Evolutionary conservation across 1,140 invertebrate genomes (phyloP), one percentile per base, ranked within the genome.

Genomic region (Euwallacea similis): DNA sequence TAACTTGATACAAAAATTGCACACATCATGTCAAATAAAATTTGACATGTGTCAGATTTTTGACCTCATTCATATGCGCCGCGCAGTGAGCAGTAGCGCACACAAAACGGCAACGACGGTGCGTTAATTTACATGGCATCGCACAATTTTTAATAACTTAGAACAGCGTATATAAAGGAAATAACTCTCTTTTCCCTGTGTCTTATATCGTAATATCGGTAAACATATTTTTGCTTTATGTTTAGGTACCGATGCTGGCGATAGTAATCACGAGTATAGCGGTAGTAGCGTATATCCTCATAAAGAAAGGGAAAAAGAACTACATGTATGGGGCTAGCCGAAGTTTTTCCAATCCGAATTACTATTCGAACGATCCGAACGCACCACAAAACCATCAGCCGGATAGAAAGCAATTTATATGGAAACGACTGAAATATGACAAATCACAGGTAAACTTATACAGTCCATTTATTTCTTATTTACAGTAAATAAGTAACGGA

Each of bases 321-420:
- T 86, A 88, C 68, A 79, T 85, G 15, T 86, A 87, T 55, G 83
- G 84, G 7, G 86, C 84, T 59, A 84, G 89, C 63, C 83, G 88
- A 66, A 89, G 87, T 53, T 93, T 91, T 79, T 88, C 90, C 1
- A 93, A 93, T 84, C 91, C 91, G 0, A 92, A 91, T 76, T 93
- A 93, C 76, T 89, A 88, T 74, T 86, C 87, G n/a, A 73, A 74
- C 64, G 78, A 80, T 60, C 83, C 61, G 77, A 43, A 75, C 76
- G 42, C 46, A 65, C 79, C 75, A 15, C 75, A 82, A 33, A 77
- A 71, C 76, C 43, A 60, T 4, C 42, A 60, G 6, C 77, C 81
- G 73, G 88, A 89, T 66, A 87, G 88, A 66, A 88, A 87, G 69
- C 85, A 87, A 7, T 88, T 87, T 69, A 85, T 88, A 42, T 91